Conservation (phyloP, 2,888 invertebrate genomes). For the Nineta flava region DNA sequence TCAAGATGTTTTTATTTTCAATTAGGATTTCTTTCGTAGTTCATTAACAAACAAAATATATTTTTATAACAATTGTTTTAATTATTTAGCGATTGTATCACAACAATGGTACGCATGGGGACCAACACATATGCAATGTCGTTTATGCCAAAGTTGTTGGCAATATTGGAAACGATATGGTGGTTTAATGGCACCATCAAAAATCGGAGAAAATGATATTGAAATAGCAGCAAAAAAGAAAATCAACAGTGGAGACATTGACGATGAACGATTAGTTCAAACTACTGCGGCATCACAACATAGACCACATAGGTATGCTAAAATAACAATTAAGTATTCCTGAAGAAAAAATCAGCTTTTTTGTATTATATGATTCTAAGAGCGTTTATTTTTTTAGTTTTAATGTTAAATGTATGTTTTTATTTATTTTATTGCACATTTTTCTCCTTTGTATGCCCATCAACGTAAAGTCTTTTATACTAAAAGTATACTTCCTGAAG, state of each 20-base stretch:
- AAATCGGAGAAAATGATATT: slow-evolving; percentile 31
- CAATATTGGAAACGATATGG: slow-evolving; percentile 98
- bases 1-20: too few relatives aligned
- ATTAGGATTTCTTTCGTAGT: too few relatives aligned
- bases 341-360: too few relatives aligned
- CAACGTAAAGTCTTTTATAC: too few relatives aligned
- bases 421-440: too few relatives aligned
- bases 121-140: slow-evolving; percentile 79
- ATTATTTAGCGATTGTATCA: slow-evolving; percentile 44
- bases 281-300: slow-evolving; percentile 47
- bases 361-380: too few relatives aligned
- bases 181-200: slow-evolving; percentile 70
- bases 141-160: slow-evolving; percentile 91
- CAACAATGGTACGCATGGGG: slow-evolving; percentile 96
- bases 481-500: too few relatives aligned
- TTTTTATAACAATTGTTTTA: background rate
- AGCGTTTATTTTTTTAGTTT: too few relatives aligned
- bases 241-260: slow-evolving; percentile 26
- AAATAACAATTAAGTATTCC: too few relatives aligned
- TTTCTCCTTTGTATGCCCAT: too few relatives aligned
- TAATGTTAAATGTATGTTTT: too few relatives aligned
- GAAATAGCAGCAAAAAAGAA: slow-evolving; percentile 27
- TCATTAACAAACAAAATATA: too few relatives aligned
- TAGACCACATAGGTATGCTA: slow-evolving; percentile 62
- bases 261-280: slow-evolving; percentile 32